A percentile compares a stretch with the other conserved stretches of the same genome.
Conservation (phyloP, 2,797 vertebrate genomes). For the Linurgus olivaceus region DNA sequence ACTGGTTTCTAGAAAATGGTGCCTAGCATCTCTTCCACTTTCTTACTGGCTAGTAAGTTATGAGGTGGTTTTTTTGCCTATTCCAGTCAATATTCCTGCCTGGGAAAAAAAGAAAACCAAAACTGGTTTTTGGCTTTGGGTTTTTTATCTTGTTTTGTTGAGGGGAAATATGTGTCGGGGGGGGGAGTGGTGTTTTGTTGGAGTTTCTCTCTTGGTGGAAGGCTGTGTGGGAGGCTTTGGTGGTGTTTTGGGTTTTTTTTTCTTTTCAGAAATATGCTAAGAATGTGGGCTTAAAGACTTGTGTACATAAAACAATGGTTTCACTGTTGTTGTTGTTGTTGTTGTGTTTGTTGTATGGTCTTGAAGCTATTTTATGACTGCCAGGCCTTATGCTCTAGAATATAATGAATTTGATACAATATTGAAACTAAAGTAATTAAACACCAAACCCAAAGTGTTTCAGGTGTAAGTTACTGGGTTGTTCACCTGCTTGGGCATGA, state of each 20-base stretch:
- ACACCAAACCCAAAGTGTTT: background rate
- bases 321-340: background rate
- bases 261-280: background rate
- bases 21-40: accelerated
- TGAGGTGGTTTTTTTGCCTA: background rate
- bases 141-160: background rate
- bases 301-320: background rate
- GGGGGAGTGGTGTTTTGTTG: background rate
- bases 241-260: background rate
- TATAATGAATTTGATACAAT: background rate
- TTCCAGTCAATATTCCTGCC: background rate
- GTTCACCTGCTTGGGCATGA: background rate
- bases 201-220: background rate
- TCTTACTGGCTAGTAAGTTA: background rate
- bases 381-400: background rate
- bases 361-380: background rate
- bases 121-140: accelerated
- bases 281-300: background rate
- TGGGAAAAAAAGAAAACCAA: background rate
- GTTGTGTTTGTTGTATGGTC: background rate
- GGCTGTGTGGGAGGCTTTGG: background rate
- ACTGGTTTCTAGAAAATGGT: background rate
- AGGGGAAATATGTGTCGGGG: accelerated
- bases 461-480: background rate
- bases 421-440: background rate